Evolutionary conservation across 2,113 vertebrate species (phyloP), one percentile per base, ranked within the genome.

Genomic region (Tetrao urogallus): DNA sequence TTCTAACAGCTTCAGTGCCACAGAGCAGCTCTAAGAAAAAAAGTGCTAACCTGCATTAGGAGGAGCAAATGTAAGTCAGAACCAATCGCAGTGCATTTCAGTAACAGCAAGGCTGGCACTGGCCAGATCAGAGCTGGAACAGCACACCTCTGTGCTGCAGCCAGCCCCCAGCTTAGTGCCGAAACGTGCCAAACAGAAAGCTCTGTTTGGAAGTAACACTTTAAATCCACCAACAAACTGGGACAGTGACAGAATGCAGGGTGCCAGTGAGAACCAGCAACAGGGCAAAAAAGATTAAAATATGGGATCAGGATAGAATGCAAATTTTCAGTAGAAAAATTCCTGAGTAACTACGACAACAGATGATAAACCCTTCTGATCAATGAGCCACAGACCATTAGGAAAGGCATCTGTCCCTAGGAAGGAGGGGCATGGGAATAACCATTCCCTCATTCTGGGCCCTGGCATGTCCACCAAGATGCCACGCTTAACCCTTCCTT

Each of bases 21-120:
- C 48, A 22, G 28, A 25, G 32, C 40, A 58, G 42, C 60, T 40
- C 36, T n/a, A 22, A 47, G 13, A 27, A 24, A 25, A 42, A 28
- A 54, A 14, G 54, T 50, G 14, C 13, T 16, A 24, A 16, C 13
- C 18, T 9, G 1, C 40, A 4, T 4, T 3, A 27, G 45, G 45
- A 34, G 30, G 8, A 45, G 25, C 28, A 52, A 4, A 75, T 0
- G 6, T 25, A 0, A 15, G 11, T 9, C 0, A 28, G 34, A 52
- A 22, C 58, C 38, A 27, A 8, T 8, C 24, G 60, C 1, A 0
- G 8, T 6, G 42, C 34, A 22, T 13, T 36, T 11, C 4, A 8
- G 11, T 10, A 32, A 38, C 12, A 13, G 6, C 0, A 2, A 11
- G 36, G 52, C 19, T 22, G 50, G 58, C 71, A 40, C 34, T 12